Conservation (phyloP, 2,113 vertebrate genomes). For the Pelobates fuscus region DNA sequence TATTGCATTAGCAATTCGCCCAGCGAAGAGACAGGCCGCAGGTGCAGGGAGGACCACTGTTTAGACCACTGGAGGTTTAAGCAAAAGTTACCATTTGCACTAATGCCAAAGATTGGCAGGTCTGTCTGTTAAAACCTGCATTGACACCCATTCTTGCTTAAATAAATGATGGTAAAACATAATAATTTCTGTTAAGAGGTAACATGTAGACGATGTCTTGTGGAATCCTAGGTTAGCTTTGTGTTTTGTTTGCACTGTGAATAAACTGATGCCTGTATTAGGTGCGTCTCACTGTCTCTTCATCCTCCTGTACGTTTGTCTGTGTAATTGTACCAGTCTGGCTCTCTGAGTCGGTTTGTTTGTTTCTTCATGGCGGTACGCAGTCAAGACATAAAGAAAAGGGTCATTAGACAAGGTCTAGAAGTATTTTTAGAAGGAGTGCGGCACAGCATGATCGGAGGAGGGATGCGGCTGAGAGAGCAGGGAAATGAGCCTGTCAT, state of each 20-base stretch:
- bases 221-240: background rate
- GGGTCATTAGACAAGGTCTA: conserved; percentile 6
- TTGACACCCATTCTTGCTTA: too few relatives aligned
- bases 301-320: background rate
- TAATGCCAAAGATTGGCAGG: too few relatives aligned
- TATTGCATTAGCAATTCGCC: too few relatives aligned
- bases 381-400: conserved; percentile 1
- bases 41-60: too few relatives aligned
- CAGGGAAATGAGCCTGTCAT: conserved; percentile 25
- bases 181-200: too few relatives aligned
- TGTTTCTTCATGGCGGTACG: background rate
- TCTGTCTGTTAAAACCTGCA: too few relatives aligned
- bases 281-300: background rate
- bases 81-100: too few relatives aligned
- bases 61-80: too few relatives aligned
- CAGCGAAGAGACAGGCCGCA: too few relatives aligned
- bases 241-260: background rate
- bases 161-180: too few relatives aligned
- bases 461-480: conserved; percentile 15
- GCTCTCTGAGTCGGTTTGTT: background rate
- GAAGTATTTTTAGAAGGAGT: conserved; percentile 32
- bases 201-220: too few relatives aligned
- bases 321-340: background rate
- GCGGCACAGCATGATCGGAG: conserved; percentile 8
- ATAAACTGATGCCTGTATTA: background rate